phyloP scores from a whole-genome alignment of 2,113 vertebrate genomes.

The Bubo blakistoni region DNA sequence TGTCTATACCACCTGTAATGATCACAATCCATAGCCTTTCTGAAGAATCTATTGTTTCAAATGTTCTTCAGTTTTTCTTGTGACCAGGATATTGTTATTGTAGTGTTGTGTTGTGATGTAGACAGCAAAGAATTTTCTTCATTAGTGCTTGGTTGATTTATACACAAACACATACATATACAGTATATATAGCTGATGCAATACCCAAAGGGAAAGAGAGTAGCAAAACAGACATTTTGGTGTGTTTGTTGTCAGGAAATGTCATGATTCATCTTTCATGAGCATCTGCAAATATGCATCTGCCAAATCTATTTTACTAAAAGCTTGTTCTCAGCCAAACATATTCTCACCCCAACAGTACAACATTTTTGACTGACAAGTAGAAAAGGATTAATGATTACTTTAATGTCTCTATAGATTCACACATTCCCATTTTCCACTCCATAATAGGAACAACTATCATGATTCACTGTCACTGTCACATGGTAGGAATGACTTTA shows the following conservation, averaged over 20 bases:
- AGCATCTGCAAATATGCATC: slow-evolving; percentile 64
- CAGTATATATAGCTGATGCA: neutral
- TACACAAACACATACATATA: neutral
- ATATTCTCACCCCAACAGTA: slow-evolving; percentile 36
- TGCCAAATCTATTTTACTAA: slow-evolving; percentile 61
- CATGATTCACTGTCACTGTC: neutral
- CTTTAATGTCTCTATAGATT: slow-evolving; percentile 29
- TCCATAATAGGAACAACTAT: neutral
- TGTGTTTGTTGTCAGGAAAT: slow-evolving; percentile 58
- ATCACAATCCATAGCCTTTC: neutral
- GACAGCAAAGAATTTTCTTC: neutral
- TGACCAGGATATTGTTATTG: neutral
- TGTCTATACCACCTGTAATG: neutral
- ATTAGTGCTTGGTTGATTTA: neutral
- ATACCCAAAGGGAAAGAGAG: neutral
- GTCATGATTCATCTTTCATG: slow-evolving; percentile 62
- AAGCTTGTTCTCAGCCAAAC: slow-evolving; percentile 57
- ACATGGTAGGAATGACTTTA: neutral
- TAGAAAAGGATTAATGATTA: slow-evolving; percentile 47
- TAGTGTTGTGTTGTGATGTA: neutral
- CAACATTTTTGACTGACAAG: slow-evolving; percentile 50
- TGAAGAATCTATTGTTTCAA: neutral
- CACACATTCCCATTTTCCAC: neutral
- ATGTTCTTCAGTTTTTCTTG: neutral
- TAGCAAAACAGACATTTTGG: slow-evolving; percentile 39